phyloP scores from a whole-genome alignment of 2,888 invertebrate genomes.

The Lasioglossum lativentre region DNA sequence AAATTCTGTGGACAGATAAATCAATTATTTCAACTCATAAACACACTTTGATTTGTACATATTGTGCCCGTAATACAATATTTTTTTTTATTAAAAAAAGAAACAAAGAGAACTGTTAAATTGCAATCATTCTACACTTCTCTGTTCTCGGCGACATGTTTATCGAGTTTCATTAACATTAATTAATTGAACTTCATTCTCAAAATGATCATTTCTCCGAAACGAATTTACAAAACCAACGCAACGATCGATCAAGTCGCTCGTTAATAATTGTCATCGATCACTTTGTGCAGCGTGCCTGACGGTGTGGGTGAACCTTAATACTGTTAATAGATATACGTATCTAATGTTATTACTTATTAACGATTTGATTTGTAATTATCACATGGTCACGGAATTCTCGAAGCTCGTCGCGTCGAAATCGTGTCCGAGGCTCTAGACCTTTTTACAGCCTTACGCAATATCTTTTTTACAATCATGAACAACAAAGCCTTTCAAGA shows the following conservation, averaged over 20 bases:
- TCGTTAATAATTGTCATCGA: constrained; percentile 43
- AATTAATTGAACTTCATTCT: neutral
- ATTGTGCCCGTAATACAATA: neutral
- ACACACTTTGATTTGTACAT: neutral
- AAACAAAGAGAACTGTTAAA: no score
- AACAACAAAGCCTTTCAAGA: constrained; percentile 27
- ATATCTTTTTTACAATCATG: constrained; percentile 42
- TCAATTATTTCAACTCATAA: no score
- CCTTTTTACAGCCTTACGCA: constrained; percentile 24
- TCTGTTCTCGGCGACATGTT: constrained; percentile 37
- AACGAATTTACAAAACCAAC: neutral
- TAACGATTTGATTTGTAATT: constrained; percentile 70
- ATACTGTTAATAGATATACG: constrained; percentile 80
- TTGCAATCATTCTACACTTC: neutral
- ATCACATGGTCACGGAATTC: constrained; percentile 46
- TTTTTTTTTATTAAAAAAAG: neutral
- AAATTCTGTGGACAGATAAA: no score
- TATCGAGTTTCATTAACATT: constrained; percentile 29
- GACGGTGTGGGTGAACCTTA: constrained; percentile 75
- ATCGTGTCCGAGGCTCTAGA: neutral
- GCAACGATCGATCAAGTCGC: constrained; percentile 29
- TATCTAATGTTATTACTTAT: constrained; percentile 79
- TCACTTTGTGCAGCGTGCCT: constrained; percentile 71
- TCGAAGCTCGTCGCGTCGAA: constrained; percentile 48
- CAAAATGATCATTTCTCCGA: neutral